Evolutionary conservation across 2,113 vertebrate species (phyloP).

Genomic region (Pleuronectes platessa): DNA sequence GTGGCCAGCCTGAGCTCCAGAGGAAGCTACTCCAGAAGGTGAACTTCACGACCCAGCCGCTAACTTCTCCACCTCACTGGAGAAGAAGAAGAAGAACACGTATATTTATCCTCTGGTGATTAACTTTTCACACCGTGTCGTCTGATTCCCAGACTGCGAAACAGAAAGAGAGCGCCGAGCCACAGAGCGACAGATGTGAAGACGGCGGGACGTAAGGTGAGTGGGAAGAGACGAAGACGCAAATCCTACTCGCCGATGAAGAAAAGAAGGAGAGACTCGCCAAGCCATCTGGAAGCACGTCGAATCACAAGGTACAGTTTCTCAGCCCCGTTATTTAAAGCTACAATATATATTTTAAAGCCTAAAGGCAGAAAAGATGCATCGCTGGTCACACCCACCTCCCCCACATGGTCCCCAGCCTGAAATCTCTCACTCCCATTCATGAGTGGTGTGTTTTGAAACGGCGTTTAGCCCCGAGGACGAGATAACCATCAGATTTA

Average conservation of each 20-base stretch:
- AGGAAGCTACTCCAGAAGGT: slow-evolving; percentile 92
- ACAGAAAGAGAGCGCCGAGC: slow-evolving; percentile 78
- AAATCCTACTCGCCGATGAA: slow-evolving; percentile 92
- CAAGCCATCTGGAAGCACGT: slow-evolving; percentile 95
- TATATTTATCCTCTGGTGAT: background rate
- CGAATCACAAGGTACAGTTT: slow-evolving; percentile 91
- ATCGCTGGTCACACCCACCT: slow-evolving; percentile 5
- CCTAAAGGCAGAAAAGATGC: slow-evolving; percentile 13
- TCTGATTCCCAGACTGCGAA: slow-evolving; percentile 75
- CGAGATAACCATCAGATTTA: slow-evolving; percentile 43
- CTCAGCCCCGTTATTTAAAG: slow-evolving; percentile 17
- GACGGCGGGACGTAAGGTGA: slow-evolving; percentile 71
- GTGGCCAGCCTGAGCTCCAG: slow-evolving; percentile 85
- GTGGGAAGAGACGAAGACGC: slow-evolving; percentile 80
- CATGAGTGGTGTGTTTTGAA: slow-evolving; percentile 31
- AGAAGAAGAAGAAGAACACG: too few relatives aligned
- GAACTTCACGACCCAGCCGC: slow-evolving; percentile 17
- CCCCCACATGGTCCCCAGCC: slow-evolving; percentile 12
- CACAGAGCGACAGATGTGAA: slow-evolving; percentile 81
- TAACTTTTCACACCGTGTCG: background rate
- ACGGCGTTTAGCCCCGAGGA: slow-evolving; percentile 42
- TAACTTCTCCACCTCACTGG: background rate
- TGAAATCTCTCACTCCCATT: slow-evolving; percentile 15
- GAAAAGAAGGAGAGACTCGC: slow-evolving; percentile 95
- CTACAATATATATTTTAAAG: slow-evolving; percentile 8